Evolutionary conservation across 1,140 invertebrate genomes (phyloP).

Genomic region (Caenorhabditis latens): DNA sequence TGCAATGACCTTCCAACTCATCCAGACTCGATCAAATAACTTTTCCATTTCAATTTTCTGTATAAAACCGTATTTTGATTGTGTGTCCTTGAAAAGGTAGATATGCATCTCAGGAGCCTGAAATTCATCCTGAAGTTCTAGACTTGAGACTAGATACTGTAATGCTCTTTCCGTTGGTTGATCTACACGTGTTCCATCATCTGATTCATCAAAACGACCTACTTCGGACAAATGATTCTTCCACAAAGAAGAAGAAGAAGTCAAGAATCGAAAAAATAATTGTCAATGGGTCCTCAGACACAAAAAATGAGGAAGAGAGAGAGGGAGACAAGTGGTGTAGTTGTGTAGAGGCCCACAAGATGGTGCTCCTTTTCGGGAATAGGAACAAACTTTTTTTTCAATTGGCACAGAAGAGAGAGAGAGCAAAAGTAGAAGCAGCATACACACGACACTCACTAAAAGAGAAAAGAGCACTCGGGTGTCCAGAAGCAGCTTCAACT

Average conservation of each 20-base stretch:
- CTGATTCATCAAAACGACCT: no score
- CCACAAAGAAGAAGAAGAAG: neutral
- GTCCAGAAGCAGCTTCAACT: neutral
- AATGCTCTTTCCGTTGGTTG: no score
- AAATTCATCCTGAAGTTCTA: no score
- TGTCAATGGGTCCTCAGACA: neutral
- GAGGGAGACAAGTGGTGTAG: constrained; percentile 14
- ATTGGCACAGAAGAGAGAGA: neutral
- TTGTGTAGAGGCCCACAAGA: neutral
- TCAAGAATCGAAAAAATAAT: constrained; percentile 15
- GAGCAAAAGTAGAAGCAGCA: neutral
- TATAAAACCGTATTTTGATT: no score
- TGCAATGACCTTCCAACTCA: no score
- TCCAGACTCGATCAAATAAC: no score
- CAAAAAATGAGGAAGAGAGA: neutral
- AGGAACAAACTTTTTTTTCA: constrained; percentile 54
- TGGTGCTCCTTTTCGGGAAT: constrained; percentile 14
- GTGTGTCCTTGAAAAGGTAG: no score
- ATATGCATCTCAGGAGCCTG: no score
- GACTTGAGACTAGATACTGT: no score
- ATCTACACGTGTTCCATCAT: no score
- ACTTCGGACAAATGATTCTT: no score
- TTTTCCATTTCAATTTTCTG: no score
- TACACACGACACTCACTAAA: constrained; percentile 14
- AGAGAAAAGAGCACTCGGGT: constrained; percentile 8